Conservation (phyloP, 92 coral and sea anemone species). For the Epizoanthus illoricatus region DNA sequence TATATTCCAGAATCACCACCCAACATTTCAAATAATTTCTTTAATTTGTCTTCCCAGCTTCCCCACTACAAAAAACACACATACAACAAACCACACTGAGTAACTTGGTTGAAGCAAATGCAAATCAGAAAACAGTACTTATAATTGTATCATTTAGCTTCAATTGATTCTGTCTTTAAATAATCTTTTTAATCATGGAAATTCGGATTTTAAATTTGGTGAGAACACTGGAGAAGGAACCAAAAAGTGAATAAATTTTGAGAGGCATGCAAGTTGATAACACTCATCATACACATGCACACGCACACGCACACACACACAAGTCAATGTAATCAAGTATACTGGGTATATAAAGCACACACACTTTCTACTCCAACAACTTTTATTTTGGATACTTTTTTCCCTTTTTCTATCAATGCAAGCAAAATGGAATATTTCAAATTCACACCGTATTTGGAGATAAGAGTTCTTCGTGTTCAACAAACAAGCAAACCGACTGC, state of each 20-base stretch:
- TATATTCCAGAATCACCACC: neutral
- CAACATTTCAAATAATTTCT: neutral
- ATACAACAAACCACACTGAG: conserved; percentile 23
- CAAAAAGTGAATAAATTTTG: neutral
- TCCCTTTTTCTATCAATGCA: neutral
- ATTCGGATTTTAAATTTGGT: neutral
- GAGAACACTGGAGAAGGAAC: neutral
- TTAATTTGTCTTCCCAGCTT: neutral
- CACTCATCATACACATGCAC: neutral
- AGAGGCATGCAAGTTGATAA: conserved; percentile 25
- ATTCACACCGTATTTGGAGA: neutral
- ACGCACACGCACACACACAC: neutral
- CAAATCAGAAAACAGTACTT: neutral
- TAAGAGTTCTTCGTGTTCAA: neutral
- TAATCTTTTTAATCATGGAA: too few relatives aligned
- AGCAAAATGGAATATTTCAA: neutral
- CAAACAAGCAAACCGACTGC: neutral
- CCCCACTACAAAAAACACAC: conserved; percentile 19
- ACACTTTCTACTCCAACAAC: conserved; percentile 8
- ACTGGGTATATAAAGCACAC: conserved; percentile 27
- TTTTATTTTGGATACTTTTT: neutral
- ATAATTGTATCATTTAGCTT: too few relatives aligned
- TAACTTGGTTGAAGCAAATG: neutral
- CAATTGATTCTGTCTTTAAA: too few relatives aligned
- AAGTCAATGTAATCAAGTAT: neutral